Evolutionary conservation across 2,888 invertebrate species (phyloP), one percentile per base, ranked within the genome.

Genomic region (Oxycera nigricornis): DNA sequence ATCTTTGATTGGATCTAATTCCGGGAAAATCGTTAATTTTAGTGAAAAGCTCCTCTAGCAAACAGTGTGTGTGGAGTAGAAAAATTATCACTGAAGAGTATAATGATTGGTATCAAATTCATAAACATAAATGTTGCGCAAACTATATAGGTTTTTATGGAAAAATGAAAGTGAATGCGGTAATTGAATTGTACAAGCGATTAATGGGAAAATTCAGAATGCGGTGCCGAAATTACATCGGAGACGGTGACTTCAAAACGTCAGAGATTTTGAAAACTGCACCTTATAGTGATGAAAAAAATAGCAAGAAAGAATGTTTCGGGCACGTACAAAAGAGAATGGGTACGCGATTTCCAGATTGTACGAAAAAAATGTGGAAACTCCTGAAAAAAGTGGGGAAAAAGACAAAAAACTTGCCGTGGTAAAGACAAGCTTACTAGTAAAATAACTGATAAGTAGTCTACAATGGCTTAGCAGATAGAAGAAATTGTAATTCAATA

Each of bases 131-230:
- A 11, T 67, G 41, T 17, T 11, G 9, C 20, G 59, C 70, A 73
- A 78, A 78, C 72, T 77, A 78, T 74, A 57, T 75, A 50, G 76
- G 77, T 59, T 77, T 73, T 65, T 62, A 78, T 20, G 78, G 78
- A 17, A 79, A 77, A 68, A 79, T 79, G 79, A 78, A 79, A 73
- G 75, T 78, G 2, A 76, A 76, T 59, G 70, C 76, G 14, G 61
- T 78, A 1, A 46, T 72, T 11, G 74, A 77, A 72, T 78, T 79
- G 78, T 78, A 77, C 65, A 20, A 73, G 39, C 74, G 77, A 9
- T 78, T 76, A 39, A 14, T 39, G 1, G 39, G 14, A 39, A 39
- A 39, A 39, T 39, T 39, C 14, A 14, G 73, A 6, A 68, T 76
- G 17, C 76, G 75, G 52, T 77, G 73, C 68, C 28, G 68, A 73